Base-by-base conservation (phyloP, 1,140 invertebrate genomes). In the Heliconius nattereri region DNA sequence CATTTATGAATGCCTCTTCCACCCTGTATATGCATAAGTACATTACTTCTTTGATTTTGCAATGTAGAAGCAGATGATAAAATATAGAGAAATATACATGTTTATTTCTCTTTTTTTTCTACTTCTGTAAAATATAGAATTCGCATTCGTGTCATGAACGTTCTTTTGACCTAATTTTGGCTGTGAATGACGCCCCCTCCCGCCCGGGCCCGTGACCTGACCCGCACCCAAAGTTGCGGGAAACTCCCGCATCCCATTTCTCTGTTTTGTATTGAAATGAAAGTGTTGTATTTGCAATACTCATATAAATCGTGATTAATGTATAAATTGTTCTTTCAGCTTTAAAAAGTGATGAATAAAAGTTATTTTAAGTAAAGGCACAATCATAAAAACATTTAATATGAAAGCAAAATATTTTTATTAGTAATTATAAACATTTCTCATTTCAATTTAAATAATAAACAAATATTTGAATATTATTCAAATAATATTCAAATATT, bases 131-230 rank as follows among this genome's bases (percentile, higher is more conserved):
- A 66, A 66, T 26, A 66, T 26, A 66, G 23, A 66, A 66, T 66
- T 66, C 60, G 26, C 60, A 29, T 16, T 66, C 3, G 23, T 66
- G 60, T 29, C 60, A 72, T 35, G 71, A 70, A 19, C 57, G 78
- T 78, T 73, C 77, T 57, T 81, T 73, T 81, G 79, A 81, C 79
- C 79, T 75, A 81, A 75, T 81, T 80, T 57, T 66, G 29, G 45
- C 40, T 71, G 76, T 81, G 79, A 81, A 81, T 81, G 79, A 81
- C 79, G 52, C 75, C 72, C 60, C 71, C 75, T 75, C 37, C 72
- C 57, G 26, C 71, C 57, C 66, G 71, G 32, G 72, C 54, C 40
- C 75, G 79, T 74, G 75, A 81, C 73, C 76, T 78, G 75, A 81
- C 75, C 72, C 75, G 75, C 32, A 32, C 35, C 60, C 9, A 52